Conservation (phyloP, 2,113 vertebrate species). For the Tor tambroides region DNA sequence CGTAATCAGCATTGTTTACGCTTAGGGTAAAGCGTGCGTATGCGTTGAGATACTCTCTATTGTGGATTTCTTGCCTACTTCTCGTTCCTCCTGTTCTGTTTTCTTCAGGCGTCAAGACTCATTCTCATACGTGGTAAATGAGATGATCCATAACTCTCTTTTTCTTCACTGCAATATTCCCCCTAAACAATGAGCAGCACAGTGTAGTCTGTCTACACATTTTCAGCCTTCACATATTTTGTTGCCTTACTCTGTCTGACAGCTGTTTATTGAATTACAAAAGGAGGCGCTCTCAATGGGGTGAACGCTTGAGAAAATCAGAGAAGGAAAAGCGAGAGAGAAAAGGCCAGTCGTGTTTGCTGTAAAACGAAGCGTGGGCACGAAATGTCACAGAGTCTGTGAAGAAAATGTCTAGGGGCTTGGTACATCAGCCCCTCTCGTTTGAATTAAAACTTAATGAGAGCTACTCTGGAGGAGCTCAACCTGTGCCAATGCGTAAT, state of each 20-base stretch:
- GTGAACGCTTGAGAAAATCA: slow-evolving; percentile 29
- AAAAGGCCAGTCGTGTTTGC: slow-evolving; percentile 44
- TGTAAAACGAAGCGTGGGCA: slow-evolving; percentile 24
- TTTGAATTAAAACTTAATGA: slow-evolving; percentile 50
- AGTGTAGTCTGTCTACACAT: slow-evolving; percentile 17
- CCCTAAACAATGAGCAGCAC: slow-evolving; percentile 17
- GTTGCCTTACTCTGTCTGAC: slow-evolving; percentile 34
- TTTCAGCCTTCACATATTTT: slow-evolving; percentile 31
- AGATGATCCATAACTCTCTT: slow-evolving; percentile 22
- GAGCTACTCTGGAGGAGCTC: slow-evolving; percentile 20
- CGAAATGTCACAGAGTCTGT: slow-evolving; percentile 43
- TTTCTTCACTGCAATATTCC: slow-evolving; percentile 23
- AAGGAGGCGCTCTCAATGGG: slow-evolving; percentile 1
- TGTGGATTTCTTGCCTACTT: neutral
- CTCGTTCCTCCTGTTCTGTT: neutral
- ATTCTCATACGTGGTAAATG: neutral
- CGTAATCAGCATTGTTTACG: too few species aligned
- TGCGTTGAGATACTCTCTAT: too few species aligned
- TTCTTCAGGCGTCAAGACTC: neutral
- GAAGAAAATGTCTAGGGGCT: slow-evolving; percentile 27
- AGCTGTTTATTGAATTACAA: slow-evolving; percentile 49
- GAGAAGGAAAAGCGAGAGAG: slow-evolving; percentile 17
- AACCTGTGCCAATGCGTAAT: slow-evolving; percentile 47
- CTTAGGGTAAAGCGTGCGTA: too few species aligned
- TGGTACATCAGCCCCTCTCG: slow-evolving; percentile 30